A percentile compares a stretch with the other conserved stretches of the same genome.
These are phyloP conservation scores for Labrus mixtus DNA, from an alignment of 2,113 vertebrate species.

Conservation along the genomic window DNA sequence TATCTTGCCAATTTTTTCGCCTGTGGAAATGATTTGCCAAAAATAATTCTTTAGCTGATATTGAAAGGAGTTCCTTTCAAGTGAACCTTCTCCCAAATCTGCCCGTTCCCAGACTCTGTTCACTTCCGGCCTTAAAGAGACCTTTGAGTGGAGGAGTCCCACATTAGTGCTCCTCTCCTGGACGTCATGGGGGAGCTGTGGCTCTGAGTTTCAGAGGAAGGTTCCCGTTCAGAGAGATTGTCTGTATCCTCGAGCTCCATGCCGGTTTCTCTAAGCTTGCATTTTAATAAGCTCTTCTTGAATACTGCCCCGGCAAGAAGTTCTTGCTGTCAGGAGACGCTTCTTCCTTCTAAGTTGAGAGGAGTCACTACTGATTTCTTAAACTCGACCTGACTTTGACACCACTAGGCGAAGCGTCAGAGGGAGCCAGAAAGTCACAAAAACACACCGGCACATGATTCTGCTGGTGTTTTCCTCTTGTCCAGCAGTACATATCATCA, in stretches of 20 bases:
- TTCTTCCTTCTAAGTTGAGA: slow-evolving; percentile 33
- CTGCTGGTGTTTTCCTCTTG: slow-evolving; percentile 5
- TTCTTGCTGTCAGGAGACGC: slow-evolving; percentile 37
- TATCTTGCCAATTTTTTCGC: too few species aligned
- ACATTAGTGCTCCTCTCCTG: neutral
- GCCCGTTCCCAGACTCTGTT: too few species aligned
- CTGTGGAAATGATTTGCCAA: too few species aligned
- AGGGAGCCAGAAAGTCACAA: slow-evolving; percentile 25
- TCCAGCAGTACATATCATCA: neutral
- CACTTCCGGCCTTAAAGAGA: too few species aligned
- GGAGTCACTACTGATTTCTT: slow-evolving; percentile 63
- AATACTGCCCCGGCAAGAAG: slow-evolving; percentile 27
- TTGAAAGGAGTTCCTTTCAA: too few species aligned
- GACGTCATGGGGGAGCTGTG: slow-evolving; percentile 15
- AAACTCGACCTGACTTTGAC: slow-evolving; percentile 67
- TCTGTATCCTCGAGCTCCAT: slow-evolving; percentile 16
- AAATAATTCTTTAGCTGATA: too few species aligned
- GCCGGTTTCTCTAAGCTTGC: slow-evolving; percentile 11
- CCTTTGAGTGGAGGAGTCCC: too few species aligned
- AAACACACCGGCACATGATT: too few species aligned
- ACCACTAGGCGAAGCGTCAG: slow-evolving; percentile 48
- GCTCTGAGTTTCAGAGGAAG: neutral
- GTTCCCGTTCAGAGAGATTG: neutral
- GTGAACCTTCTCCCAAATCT: too few species aligned
- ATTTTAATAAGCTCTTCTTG: slow-evolving; percentile 28